Evolutionary conservation across 2,797 vertebrate genomes (phyloP).

Genomic region (Artibeus jamaicensis): DNA sequence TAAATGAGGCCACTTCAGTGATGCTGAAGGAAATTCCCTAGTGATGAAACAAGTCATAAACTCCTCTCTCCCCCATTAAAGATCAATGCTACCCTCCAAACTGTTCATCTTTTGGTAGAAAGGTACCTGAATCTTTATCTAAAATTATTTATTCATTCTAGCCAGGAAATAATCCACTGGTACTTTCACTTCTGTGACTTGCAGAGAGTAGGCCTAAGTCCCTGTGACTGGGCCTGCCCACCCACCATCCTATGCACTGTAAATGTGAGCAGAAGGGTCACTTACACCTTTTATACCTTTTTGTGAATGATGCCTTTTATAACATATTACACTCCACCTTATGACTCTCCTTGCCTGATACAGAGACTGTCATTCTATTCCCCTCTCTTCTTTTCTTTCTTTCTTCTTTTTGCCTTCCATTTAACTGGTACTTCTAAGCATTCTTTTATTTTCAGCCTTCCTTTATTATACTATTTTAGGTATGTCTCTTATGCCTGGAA

Average conservation of each 20-base stretch:
- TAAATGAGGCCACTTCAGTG: background rate
- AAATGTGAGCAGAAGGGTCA: background rate
- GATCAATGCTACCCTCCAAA: accelerated
- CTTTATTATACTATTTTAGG: background rate
- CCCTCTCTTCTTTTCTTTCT: background rate
- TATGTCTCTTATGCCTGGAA: background rate
- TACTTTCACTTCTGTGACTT: background rate
- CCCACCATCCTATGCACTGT: background rate
- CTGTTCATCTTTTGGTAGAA: background rate
- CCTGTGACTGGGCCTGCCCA: accelerated
- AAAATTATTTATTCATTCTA: background rate
- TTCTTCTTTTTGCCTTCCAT: background rate
- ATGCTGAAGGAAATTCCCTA: background rate
- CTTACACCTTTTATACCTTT: accelerated
- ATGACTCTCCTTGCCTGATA: background rate
- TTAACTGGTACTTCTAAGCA: accelerated
- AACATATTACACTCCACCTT: too few relatives aligned
- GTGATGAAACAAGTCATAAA: background rate
- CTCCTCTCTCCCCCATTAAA: background rate
- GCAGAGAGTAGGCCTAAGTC: background rate
- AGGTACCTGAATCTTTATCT: background rate
- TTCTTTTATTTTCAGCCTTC: background rate
- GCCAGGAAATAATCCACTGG: accelerated
- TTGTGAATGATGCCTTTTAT: background rate
- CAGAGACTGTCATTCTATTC: background rate